A percentile compares a stretch with the other conserved stretches of the same genome.
Evolutionary conservation across 2,888 invertebrate species (phyloP).

Genomic region (Agrilus cyanescens): DNA sequence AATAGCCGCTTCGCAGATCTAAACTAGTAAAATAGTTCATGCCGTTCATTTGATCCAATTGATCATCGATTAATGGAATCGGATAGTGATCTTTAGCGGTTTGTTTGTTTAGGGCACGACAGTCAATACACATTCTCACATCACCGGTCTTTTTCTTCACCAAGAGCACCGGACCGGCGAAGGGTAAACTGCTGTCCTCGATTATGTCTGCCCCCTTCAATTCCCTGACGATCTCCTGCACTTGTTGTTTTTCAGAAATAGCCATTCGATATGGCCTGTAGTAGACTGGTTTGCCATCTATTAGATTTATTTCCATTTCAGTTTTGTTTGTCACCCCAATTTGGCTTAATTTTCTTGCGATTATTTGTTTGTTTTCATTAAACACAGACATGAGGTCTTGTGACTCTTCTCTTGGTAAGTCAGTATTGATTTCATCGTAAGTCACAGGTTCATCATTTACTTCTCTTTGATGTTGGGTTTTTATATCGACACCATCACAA

Average conservation of each 20-base stretch:
- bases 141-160: constrained; percentile 13
- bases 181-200: too few relatives aligned
- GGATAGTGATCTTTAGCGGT: constrained; percentile 20
- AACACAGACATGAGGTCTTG: too few relatives aligned
- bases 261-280: background rate
- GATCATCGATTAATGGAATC: constrained; percentile 19
- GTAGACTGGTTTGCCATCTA: too few relatives aligned
- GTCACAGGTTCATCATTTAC: background rate
- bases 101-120: constrained; percentile 16
- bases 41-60: constrained; percentile 12
- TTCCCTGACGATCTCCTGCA: too few relatives aligned
- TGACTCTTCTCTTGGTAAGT: too few relatives aligned
- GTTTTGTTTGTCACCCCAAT: too few relatives aligned
- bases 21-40: constrained; percentile 17
- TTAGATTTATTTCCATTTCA: too few relatives aligned
- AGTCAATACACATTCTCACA: constrained; percentile 13
- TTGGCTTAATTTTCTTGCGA: too few relatives aligned
- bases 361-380: too few relatives aligned
- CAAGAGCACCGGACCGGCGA: too few relatives aligned
- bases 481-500: constrained; percentile 3
- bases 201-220: too few relatives aligned
- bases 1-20: constrained; percentile 18
- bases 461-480: constrained; percentile 2
- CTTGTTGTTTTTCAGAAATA: constrained; percentile 7
- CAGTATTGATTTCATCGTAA: too few relatives aligned